Evolutionary conservation across 2,113 vertebrate genomes (phyloP).

Genomic region (Lepisosteus oculatus): DNA sequence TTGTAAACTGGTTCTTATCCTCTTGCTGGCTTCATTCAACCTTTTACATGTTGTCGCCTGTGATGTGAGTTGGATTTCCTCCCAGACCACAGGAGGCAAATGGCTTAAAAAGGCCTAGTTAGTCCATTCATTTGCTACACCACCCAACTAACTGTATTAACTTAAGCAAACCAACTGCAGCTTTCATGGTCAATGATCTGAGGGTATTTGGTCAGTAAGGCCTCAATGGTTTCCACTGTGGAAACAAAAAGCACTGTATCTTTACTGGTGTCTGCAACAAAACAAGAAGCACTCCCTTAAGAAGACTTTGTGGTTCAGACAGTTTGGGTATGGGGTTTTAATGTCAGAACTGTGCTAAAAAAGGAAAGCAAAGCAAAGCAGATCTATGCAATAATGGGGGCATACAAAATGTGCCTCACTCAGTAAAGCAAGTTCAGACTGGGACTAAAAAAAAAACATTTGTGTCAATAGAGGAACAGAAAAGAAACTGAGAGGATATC

Average conservation of each 20-base stretch:
- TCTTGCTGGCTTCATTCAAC: too few species aligned
- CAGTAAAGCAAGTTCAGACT: slow-evolving; percentile 49
- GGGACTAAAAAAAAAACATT: slow-evolving; percentile 35
- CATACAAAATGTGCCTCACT: slow-evolving; percentile 49
- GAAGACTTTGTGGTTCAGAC: slow-evolving; percentile 1
- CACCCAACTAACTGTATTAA: background rate
- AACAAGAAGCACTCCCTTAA: background rate
- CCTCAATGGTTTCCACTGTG: slow-evolving; percentile 40
- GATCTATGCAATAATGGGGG: slow-evolving; percentile 13
- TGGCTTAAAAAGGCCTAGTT: too few species aligned
- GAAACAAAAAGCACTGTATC: slow-evolving; percentile 36
- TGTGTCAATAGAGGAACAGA: background rate
- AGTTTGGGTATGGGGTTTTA: background rate
- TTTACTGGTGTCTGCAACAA: background rate
- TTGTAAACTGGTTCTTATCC: too few species aligned
- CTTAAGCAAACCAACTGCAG: background rate
- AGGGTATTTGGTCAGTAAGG: slow-evolving; percentile 27
- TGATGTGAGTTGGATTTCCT: too few species aligned
- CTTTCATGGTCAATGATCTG: background rate
- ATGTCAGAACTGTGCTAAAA: background rate
- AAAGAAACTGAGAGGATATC: too few species aligned
- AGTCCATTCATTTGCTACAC: background rate
- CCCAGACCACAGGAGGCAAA: too few species aligned
- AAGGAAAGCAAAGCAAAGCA: slow-evolving; percentile 18
- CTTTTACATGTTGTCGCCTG: too few species aligned